phyloP scores from a whole-genome alignment of 2,797 vertebrate species.

The Dendrocincla fuliginosa region DNA sequence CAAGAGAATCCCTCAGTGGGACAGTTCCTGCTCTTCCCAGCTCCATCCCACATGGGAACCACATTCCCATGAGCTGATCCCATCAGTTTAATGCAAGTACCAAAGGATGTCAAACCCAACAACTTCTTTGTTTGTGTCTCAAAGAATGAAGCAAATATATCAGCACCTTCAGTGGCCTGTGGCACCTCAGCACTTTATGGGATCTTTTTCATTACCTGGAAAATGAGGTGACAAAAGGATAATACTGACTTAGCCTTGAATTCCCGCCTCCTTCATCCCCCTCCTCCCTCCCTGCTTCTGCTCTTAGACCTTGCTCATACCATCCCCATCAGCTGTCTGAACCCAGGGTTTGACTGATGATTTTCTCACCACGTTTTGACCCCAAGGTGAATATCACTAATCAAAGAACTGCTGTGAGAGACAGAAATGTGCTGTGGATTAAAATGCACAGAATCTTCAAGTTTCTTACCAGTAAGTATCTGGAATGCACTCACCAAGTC shows the following conservation, averaged over 20 bases:
- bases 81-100: neutral
- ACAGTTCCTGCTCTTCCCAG: neutral
- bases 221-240: neutral
- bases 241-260: rapidly evolving
- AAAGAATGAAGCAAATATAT: rapidly evolving
- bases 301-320: neutral
- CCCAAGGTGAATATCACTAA: slow-evolving; percentile 28
- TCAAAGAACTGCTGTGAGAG: slow-evolving; percentile 48
- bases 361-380: slow-evolving; percentile 24
- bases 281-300: neutral
- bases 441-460: slow-evolving; percentile 24
- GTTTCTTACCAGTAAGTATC: neutral
- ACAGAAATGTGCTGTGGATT: slow-evolving; percentile 37
- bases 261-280: neutral
- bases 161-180: rapidly evolving
- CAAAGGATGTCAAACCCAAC: neutral
- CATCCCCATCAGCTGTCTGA: neutral
- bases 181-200: rapidly evolving
- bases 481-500: neutral
- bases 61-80: rapidly evolving
- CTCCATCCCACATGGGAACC: rapidly evolving
- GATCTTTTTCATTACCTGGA: neutral
- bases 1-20: rapidly evolving
- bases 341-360: neutral
- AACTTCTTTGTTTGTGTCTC: neutral